Percentiles rank a stretch among this genome's conserved stretches.
Evolutionary conservation across 1,140 invertebrate genomes (phyloP).

Genomic region (Meteorus sp.): DNA sequence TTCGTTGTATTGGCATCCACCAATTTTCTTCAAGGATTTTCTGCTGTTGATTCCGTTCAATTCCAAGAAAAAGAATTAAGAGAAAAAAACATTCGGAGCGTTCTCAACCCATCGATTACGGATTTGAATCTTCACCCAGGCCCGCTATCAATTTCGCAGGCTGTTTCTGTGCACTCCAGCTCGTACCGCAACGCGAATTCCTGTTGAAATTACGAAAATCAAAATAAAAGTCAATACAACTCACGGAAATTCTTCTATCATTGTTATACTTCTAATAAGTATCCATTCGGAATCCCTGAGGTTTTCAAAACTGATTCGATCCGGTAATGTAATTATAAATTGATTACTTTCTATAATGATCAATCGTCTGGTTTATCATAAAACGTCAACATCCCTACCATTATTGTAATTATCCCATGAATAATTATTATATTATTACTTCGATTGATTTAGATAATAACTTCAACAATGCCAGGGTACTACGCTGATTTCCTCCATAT

Average conservation of each 20-base stretch:
- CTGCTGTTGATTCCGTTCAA: too few relatives aligned
- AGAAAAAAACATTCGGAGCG: constrained; percentile 39
- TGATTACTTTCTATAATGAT: too few relatives aligned
- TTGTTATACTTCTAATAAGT: too few relatives aligned
- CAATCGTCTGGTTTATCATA: background rate
- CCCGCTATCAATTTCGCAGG: constrained; percentile 5
- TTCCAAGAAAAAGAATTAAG: constrained; percentile 17
- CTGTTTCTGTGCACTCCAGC: background rate
- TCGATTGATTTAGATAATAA: too few relatives aligned
- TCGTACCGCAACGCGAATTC: background rate
- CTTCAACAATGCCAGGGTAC: background rate
- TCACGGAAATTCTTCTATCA: too few relatives aligned
- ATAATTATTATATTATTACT: constrained; percentile 4
- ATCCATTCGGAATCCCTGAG: too few relatives aligned
- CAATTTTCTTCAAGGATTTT: background rate
- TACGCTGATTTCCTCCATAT: background rate
- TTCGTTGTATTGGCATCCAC: constrained; percentile 10
- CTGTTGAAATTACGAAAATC: too few relatives aligned
- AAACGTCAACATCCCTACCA: background rate
- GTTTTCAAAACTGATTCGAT: too few relatives aligned
- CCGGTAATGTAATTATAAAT: too few relatives aligned
- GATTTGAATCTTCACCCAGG: constrained; percentile 17
- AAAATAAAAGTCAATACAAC: too few relatives aligned
- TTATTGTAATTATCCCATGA: background rate
- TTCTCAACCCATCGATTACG: constrained; percentile 59